These are phyloP conservation scores for Polypedilum pembai DNA, from an alignment of 1,140 invertebrate genomes.

Conservation along the genomic window DNA sequence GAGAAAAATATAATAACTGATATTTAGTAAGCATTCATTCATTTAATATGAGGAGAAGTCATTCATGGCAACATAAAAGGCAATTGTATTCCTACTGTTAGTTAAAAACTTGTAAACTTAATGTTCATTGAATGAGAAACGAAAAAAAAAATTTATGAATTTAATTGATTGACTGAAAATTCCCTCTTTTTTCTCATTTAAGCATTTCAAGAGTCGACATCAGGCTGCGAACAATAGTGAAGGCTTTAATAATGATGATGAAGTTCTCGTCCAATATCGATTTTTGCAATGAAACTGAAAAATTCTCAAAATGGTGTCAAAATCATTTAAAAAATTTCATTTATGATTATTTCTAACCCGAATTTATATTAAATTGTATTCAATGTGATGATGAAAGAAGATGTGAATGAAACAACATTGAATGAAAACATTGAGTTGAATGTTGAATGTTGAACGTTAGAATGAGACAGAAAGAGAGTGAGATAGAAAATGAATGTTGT, in stretches of 20 bases:
- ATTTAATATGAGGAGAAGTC: neutral
- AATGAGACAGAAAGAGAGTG: neutral
- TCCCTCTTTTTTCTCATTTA: neutral
- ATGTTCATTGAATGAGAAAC: neutral
- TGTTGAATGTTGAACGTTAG: neutral
- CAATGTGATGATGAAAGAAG: neutral
- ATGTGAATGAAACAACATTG: neutral
- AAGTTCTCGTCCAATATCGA: neutral
- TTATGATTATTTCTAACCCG: neutral
- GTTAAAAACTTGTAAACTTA: neutral
- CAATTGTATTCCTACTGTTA: slow-evolving; percentile 26
- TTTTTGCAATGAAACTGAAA: neutral
- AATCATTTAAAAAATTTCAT: neutral
- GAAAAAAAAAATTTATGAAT: neutral
- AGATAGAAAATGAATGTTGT: neutral
- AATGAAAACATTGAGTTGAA: neutral
- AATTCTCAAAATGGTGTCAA: slow-evolving; percentile 1
- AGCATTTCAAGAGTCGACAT: neutral
- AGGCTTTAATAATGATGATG: neutral
- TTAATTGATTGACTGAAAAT: neutral
- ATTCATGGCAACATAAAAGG: slow-evolving; percentile 10
- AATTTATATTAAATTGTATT: no score
- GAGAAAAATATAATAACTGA: neutral
- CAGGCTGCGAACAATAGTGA: slow-evolving; percentile 5
- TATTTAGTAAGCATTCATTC: neutral